Percentiles rank a stretch among this genome's conserved stretches.
These are phyloP conservation scores for Phylloscopus trochiloides DNA, from an alignment of 2,113 vertebrate genomes.

Conservation along the genomic window DNA sequence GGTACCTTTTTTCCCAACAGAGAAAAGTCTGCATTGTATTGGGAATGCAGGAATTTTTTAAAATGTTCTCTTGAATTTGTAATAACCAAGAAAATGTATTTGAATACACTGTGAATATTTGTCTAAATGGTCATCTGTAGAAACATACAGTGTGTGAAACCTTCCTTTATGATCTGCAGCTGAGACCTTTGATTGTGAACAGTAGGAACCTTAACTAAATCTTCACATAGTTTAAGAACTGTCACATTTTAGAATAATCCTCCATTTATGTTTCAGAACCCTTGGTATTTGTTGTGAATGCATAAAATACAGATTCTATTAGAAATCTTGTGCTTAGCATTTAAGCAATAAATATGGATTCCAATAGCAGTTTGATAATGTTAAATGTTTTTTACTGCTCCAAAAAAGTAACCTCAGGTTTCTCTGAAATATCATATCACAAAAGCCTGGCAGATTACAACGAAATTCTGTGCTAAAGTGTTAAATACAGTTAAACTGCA, in stretches of 20 bases:
- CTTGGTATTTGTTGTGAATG: constrained; percentile 22
- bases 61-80: background rate
- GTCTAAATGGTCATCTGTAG: constrained; percentile 19
- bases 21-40: background rate
- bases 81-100: background rate
- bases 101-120: background rate
- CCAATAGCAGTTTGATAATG: background rate
- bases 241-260: constrained; percentile 41
- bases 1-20: background rate
- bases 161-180: constrained; percentile 39
- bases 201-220: constrained; percentile 45
- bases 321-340: background rate
- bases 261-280: constrained; percentile 18
- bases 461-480: background rate
- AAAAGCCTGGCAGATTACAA: background rate
- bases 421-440: background rate
- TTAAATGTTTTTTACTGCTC: background rate
- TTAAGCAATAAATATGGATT: background rate
- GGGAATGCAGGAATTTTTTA: background rate
- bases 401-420: background rate
- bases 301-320: background rate
- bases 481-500: constrained; percentile 7
- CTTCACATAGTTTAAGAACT: constrained; percentile 16
- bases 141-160: background rate
- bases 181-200: constrained; percentile 62